A percentile compares a stretch with the other conserved stretches of the same genome.
Evolutionary conservation across 2,113 vertebrate genomes (phyloP).

Genomic region (Ophthalmolycus amberensis): DNA sequence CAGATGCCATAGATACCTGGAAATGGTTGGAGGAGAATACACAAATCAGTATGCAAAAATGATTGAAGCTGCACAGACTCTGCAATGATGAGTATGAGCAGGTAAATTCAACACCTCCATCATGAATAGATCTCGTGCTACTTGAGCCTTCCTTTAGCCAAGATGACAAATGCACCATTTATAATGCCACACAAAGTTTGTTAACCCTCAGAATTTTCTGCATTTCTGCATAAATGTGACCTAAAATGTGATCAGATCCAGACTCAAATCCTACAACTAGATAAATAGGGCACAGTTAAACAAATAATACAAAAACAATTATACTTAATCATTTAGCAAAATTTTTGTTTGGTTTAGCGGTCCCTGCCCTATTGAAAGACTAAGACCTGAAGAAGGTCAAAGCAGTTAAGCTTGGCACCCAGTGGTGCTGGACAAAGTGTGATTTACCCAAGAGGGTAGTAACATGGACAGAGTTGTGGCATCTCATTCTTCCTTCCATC

Average conservation of each 20-base stretch:
- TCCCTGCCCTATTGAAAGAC: neutral
- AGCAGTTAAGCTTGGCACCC: no score
- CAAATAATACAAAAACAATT: neutral
- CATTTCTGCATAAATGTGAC: neutral
- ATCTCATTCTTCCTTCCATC: neutral
- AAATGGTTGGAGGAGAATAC: conserved; percentile 14
- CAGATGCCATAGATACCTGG: neutral
- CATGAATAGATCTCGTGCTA: neutral
- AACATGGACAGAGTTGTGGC: neutral
- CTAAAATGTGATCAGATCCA: neutral
- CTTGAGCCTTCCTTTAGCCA: no score
- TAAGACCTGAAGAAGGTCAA: no score
- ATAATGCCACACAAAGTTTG: no score
- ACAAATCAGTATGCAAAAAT: conserved; percentile 71
- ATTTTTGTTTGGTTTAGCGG: neutral
- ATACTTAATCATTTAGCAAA: neutral
- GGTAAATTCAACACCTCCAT: neutral
- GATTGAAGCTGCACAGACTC: neutral
- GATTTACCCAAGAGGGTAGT: neutral
- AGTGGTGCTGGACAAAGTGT: neutral
- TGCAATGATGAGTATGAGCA: neutral
- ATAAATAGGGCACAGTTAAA: neutral
- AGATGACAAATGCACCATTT: no score
- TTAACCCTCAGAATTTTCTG: neutral
- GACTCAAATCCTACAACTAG: neutral